phyloP scores from a whole-genome alignment of 2,113 vertebrate species.

The Alligator sinensis region DNA sequence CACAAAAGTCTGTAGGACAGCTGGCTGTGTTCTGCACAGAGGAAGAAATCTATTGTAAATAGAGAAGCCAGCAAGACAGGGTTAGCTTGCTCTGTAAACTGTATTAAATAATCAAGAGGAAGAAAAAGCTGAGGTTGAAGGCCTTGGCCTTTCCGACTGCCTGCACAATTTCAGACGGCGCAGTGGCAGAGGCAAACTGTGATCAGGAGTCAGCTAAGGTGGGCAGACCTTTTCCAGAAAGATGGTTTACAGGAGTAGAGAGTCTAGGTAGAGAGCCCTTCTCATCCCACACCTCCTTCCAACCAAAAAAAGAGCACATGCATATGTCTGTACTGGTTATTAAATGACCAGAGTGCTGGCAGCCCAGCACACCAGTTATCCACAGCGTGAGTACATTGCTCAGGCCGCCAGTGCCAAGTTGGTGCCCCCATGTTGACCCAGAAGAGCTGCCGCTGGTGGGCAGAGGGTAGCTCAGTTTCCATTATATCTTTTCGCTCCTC shows the following conservation, averaged over 20 bases:
- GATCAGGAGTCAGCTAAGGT: neutral
- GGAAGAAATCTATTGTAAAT: neutral
- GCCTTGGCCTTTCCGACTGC: rapidly evolving
- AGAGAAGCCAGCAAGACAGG: neutral
- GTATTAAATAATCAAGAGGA: neutral
- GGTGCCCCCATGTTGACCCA: neutral
- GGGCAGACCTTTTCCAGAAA: neutral
- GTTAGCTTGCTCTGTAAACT: neutral
- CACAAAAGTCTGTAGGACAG: rapidly evolving
- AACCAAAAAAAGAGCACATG: neutral
- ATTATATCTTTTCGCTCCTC: neutral
- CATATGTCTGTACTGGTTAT: neutral
- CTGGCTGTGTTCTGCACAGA: neutral
- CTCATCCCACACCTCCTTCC: neutral
- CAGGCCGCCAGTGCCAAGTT: neutral
- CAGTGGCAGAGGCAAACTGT: neutral
- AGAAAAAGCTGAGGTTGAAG: neutral
- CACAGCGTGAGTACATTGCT: neutral
- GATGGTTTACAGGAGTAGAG: rapidly evolving
- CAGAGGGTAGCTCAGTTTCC: rapidly evolving
- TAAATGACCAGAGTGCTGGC: neutral
- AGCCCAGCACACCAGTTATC: neutral
- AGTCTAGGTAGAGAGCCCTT: too few species aligned
- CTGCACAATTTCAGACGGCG: neutral
- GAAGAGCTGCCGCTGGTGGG: rapidly evolving